Percentiles rank a stretch among this genome's conserved stretches.
Conservation (phyloP, 2,888 invertebrate species). For the Eupithecia exiguata region DNA sequence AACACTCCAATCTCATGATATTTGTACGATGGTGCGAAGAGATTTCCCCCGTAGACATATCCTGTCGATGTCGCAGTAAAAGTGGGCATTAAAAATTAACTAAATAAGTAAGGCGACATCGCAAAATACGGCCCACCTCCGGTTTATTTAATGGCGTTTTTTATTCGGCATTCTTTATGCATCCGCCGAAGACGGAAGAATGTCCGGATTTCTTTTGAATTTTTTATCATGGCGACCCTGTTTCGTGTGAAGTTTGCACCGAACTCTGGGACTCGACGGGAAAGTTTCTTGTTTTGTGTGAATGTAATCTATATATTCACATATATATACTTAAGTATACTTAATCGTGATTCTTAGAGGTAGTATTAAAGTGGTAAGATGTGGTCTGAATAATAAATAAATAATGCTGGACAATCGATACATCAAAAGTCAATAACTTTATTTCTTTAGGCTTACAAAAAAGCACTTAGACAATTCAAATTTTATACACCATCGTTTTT, state of each 20-base stretch:
- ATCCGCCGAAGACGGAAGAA: slow-evolving; percentile 47
- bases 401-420: no score
- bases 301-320: background rate
- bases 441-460: no score
- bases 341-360: no score
- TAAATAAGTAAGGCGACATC: slow-evolving; percentile 41
- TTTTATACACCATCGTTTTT: no score
- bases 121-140: slow-evolving; percentile 46
- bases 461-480: no score
- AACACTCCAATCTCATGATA: background rate
- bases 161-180: slow-evolving; percentile 58
- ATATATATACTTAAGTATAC: no score
- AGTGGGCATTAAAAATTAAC: slow-evolving; percentile 44
- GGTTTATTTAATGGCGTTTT: slow-evolving; percentile 58
- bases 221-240: slow-evolving; percentile 57
- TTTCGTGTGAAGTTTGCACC: slow-evolving; percentile 47
- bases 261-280: background rate
- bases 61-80: slow-evolving; percentile 37
- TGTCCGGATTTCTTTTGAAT: slow-evolving; percentile 57
- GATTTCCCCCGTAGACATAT: slow-evolving; percentile 16
- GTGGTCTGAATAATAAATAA: no score
- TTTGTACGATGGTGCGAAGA: slow-evolving; percentile 5
- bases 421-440: no score
- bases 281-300: background rate
- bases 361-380: no score